phyloP scores from a whole-genome alignment of 37 sponge, comb jelly and placozoan genomes.

The Geodia barretti region DNA sequence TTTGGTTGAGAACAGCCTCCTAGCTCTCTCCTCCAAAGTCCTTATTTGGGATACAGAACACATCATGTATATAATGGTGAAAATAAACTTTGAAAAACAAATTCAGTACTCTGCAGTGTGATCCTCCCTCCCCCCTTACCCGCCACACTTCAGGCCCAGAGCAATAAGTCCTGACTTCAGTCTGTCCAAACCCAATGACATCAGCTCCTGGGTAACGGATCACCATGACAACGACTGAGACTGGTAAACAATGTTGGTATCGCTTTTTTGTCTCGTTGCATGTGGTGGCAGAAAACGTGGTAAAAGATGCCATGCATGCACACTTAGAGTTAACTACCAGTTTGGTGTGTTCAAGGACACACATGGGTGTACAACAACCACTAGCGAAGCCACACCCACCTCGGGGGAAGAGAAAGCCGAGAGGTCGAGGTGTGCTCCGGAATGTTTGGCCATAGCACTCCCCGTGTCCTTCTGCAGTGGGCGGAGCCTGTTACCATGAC shows the following conservation, averaged over 20 bases:
- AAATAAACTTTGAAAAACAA: too few relatives aligned
- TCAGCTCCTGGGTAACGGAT: slow-evolving; percentile 68
- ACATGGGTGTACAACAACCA: background rate
- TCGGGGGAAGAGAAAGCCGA: slow-evolving; percentile 93
- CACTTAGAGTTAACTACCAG: too few relatives aligned
- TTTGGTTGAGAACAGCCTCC: slow-evolving; percentile 87
- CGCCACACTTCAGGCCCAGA: slow-evolving; percentile 96
- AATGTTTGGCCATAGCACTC: slow-evolving; percentile 92
- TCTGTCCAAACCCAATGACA: slow-evolving; percentile 93
- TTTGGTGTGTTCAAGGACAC: too few relatives aligned
- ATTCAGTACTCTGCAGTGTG: background rate
- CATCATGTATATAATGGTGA: background rate
- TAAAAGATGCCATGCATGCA: background rate
- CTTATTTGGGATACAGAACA: slow-evolving; percentile 16
- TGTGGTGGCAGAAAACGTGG: too few relatives aligned
- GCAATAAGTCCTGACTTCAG: slow-evolving; percentile 96
- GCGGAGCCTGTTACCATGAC: background rate
- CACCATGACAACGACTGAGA: background rate
- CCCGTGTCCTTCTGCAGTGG: slow-evolving; percentile 86
- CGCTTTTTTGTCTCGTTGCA: too few relatives aligned
- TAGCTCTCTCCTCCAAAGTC: slow-evolving; percentile 89
- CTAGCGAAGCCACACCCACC: slow-evolving; percentile 14
- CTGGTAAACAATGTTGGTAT: background rate
- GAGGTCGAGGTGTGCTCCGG: slow-evolving; percentile 91
- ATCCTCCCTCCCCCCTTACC: slow-evolving; percentile 45